A percentile compares a stretch with the other conserved stretches of the same genome.
phyloP scores from a whole-genome alignment of 2,888 invertebrate genomes.

The Lasioglossum zephyrum region DNA sequence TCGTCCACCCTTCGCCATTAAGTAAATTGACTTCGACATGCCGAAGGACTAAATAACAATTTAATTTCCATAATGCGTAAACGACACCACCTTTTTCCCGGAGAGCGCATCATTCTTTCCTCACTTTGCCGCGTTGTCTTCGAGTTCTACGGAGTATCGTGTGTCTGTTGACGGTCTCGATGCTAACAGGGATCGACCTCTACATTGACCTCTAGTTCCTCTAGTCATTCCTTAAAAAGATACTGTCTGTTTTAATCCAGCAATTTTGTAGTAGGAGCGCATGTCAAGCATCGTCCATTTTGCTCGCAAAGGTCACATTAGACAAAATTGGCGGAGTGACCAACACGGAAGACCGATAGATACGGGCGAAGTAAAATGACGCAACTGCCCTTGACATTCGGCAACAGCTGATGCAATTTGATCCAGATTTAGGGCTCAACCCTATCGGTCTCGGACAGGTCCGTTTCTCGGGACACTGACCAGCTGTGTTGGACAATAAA shows the following conservation, averaged over 20 bases:
- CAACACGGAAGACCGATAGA: slow-evolving; percentile 20
- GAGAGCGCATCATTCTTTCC: slow-evolving; percentile 13
- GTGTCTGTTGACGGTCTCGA: not conserved
- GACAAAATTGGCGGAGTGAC: slow-evolving; percentile 14
- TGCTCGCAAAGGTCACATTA: not conserved
- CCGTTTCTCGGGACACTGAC: slow-evolving; percentile 70
- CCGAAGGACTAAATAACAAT: slow-evolving; percentile 71
- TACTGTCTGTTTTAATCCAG: not conserved
- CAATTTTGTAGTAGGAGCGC: not conserved
- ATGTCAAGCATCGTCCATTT: not conserved
- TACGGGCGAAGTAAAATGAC: slow-evolving; percentile 52
- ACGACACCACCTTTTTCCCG: slow-evolving; percentile 46
- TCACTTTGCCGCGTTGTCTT: not conserved
- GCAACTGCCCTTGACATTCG: slow-evolving; percentile 60
- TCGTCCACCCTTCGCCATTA: slow-evolving; percentile 76
- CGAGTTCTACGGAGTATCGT: not conserved
- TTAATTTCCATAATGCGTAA: slow-evolving; percentile 79
- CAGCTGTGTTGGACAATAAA: slow-evolving; percentile 79
- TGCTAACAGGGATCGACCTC: not conserved
- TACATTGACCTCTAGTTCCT: not conserved
- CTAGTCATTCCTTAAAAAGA: not conserved
- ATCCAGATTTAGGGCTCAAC: slow-evolving; percentile 74
- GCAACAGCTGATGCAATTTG: slow-evolving; percentile 74
- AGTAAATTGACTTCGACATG: slow-evolving; percentile 76
- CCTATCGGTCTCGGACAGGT: slow-evolving; percentile 70